Conservation (phyloP, 2,888 invertebrate species). For the Ypsolopha sequella region DNA sequence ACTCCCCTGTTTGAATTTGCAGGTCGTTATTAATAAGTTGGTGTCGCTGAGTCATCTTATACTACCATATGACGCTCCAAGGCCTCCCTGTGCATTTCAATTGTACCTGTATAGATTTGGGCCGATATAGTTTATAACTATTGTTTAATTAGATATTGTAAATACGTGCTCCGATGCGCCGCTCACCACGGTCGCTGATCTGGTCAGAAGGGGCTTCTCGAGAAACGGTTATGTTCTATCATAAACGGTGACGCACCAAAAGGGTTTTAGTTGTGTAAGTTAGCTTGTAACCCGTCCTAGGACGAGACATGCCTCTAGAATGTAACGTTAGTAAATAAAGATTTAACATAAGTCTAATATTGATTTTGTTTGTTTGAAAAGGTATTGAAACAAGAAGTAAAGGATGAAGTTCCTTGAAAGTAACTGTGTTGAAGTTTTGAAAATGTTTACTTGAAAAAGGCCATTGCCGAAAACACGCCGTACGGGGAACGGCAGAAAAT, state of each 20-base stretch:
- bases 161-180: constrained; percentile 3
- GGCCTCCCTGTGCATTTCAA: constrained; percentile 51
- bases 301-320: constrained; percentile 49
- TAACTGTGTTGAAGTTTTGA: constrained; percentile 69
- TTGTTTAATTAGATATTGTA: constrained; percentile 15
- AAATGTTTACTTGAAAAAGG: constrained; percentile 65
- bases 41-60: constrained; percentile 50
- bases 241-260: constrained; percentile 26
- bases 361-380: constrained; percentile 86
- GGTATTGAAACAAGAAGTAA: constrained; percentile 87
- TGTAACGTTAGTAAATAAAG: constrained; percentile 64
- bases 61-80: constrained; percentile 35
- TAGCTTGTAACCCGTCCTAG: constrained; percentile 42
- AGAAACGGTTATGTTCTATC: constrained; percentile 9
- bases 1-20: constrained; percentile 65
- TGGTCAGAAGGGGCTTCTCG: background rate
- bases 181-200: background rate
- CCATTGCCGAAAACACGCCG: constrained; percentile 40
- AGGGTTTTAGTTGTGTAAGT: constrained; percentile 41
- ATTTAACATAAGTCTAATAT: constrained; percentile 71
- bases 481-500: constrained; percentile 10
- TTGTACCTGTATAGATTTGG: constrained; percentile 35
- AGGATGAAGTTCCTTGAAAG: constrained; percentile 79
- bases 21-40: constrained; percentile 69
- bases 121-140: constrained; percentile 12